Evolutionary conservation across 2,888 invertebrate genomes (phyloP), one percentile per base, ranked within the genome.

Genomic region (Lithophane leautieri): DNA sequence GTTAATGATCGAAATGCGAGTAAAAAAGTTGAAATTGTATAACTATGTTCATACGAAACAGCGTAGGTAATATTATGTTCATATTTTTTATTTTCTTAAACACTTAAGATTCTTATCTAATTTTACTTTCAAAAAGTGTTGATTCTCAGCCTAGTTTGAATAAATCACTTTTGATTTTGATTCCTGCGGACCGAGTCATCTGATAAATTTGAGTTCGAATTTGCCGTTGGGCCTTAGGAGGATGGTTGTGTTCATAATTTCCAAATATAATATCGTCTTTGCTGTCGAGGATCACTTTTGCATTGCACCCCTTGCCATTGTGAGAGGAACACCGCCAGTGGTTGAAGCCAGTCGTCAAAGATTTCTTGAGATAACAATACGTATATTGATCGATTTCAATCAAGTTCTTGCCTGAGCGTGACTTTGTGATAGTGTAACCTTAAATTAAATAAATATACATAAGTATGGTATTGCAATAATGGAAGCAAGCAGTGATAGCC

Each of bases 251-350:
- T 40, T 77, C 34, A n/a, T 56, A 80, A 8, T 66, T 70, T 9
- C 70, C 78, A 22, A 14, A 61, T 0, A 74, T 4, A 50, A 84
- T 61, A 8, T 19, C 4, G 2, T 67, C 56, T 0, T 52, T 19
- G 0, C 40, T 4, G 6, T 76, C 58, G 2, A 79, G 28, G 12
- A 69, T 2, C 3, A 84, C n/a, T 54, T 58, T 79, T 2, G 82
- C 79, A 25, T 76, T 73, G 56, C 84, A 84, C 1, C 76, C 82
- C 52, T 50, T 84, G n/a, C 74, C 67, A 52, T 73, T 79, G 19
- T 84, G 84, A 1, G 76, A 69, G 6, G 84, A 71, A 44, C 84
- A 84, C 12, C 80, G 74, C 84, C 84, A 84, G 34, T 80, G 16
- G 19, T 58, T 9, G 2, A 75, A 4, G 19, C 62, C 62, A n/a